These are phyloP conservation scores for Palloptera scutellata DNA, from an alignment of 2,888 invertebrate species.

Conservation along the genomic window DNA sequence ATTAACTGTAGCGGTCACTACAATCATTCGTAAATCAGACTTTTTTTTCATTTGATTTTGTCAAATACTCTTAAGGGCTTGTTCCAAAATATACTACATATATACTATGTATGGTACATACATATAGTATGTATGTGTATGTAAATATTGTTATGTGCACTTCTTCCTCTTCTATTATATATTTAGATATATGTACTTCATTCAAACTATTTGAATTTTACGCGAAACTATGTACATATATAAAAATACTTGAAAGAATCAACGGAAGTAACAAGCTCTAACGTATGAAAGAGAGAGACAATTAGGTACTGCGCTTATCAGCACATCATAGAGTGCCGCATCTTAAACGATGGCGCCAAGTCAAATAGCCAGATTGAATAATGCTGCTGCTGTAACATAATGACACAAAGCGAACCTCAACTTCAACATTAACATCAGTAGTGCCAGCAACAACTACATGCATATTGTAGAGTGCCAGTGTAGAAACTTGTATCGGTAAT, in stretches of 20 bases:
- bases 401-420: conserved; percentile 32
- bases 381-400: conserved; percentile 25
- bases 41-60: too few species aligned
- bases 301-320: conserved; percentile 53
- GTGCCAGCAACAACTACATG: not conserved
- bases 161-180: not conserved
- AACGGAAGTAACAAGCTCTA: not conserved
- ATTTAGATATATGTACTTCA: too few species aligned
- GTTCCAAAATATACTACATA: too few species aligned
- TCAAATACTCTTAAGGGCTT: too few species aligned
- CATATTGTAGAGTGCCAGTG: not conserved
- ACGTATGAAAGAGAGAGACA: not conserved
- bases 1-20: too few species aligned
- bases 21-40: too few species aligned
- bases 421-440: conserved; percentile 16
- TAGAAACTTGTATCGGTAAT: not conserved
- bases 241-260: not conserved
- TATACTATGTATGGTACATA: too few species aligned
- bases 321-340: conserved; percentile 63
- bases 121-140: not conserved
- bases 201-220: too few species aligned
- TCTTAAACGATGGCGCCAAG: conserved; percentile 65
- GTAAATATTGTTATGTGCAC: not conserved
- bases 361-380: conserved; percentile 60
- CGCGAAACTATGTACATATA: not conserved